These are phyloP conservation scores for Condylostylus longicornis DNA, from an alignment of 1,140 invertebrate species.

Conservation along the genomic window DNA sequence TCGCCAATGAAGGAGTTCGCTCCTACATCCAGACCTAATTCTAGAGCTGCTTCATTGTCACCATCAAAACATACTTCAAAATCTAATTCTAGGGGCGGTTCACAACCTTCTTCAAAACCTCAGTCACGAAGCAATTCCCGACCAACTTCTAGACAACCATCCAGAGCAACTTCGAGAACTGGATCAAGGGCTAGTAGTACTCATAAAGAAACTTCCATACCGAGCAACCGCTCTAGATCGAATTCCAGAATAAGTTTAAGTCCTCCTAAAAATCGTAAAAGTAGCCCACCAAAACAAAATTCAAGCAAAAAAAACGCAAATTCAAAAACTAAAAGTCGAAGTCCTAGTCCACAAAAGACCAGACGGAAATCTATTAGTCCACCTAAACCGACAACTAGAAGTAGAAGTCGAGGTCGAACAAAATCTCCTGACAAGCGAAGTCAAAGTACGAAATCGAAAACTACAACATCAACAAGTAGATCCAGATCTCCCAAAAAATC, in stretches of 20 bases:
- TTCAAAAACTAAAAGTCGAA: conserved; percentile 1
- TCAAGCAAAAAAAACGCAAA: no score
- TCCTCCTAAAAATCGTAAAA: conserved; percentile 15
- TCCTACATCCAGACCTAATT: conserved; percentile 10
- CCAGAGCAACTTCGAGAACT: conserved; percentile 7
- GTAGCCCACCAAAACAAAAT: conserved; percentile 22
- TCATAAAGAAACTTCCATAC: no score
- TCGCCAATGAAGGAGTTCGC: conserved; percentile 18
- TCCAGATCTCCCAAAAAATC: background rate
- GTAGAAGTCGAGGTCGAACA: conserved; percentile 16
- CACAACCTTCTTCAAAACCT: background rate
- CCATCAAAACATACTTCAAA: conserved; percentile 13
- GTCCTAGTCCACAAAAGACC: background rate
- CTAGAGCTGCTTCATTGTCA: conserved; percentile 15
- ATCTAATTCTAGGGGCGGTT: conserved; percentile 1
- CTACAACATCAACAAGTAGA: background rate
- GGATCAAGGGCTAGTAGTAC: no score
- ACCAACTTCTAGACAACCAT: conserved; percentile 8
- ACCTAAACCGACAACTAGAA: conserved; percentile 1
- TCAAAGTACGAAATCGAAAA: conserved; percentile 7
- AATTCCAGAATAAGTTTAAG: conserved; percentile 24
- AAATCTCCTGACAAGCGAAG: background rate
- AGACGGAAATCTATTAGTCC: conserved; percentile 20
- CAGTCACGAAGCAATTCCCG: conserved; percentile 15
- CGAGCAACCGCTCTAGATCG: no score